phyloP scores from a whole-genome alignment of 2,797 vertebrate genomes.

The Perodicticus potto region DNA sequence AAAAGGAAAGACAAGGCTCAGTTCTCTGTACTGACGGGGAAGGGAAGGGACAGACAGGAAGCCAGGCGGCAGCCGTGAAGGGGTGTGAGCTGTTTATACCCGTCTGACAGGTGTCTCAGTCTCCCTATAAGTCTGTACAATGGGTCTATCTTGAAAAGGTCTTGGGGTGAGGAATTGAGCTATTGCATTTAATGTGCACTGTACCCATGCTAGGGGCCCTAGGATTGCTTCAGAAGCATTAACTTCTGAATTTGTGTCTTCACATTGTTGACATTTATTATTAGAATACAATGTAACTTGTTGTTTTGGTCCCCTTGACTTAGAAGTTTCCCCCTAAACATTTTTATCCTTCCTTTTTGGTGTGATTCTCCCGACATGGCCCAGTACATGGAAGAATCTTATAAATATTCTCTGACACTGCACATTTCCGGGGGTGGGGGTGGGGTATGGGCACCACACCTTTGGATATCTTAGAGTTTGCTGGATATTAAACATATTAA shows the following conservation, averaged over 20 bases:
- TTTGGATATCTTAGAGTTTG: constrained; percentile 22
- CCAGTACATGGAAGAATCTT: not conserved
- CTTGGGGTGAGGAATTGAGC: not conserved
- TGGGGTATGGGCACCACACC: not conserved
- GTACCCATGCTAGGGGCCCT: not conserved
- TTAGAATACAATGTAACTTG: not conserved
- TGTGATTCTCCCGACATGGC: not conserved
- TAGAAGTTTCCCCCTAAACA: not conserved
- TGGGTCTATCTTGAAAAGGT: not conserved
- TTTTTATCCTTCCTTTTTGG: not conserved
- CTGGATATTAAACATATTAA: not conserved
- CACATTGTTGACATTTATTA: not conserved
- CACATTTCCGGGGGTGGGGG: not conserved
- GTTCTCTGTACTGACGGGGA: not conserved
- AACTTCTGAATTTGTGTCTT: not conserved
- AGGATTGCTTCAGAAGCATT: not conserved
- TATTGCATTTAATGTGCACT: accelerated
- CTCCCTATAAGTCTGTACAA: not conserved
- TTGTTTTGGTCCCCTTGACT: not conserved
- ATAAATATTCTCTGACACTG: not conserved
- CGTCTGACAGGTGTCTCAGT: not conserved
- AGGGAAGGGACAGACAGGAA: not conserved
- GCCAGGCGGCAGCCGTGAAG: not conserved
- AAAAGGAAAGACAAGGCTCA: not conserved
- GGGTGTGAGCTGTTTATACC: not conserved